Conservation (phyloP, 2,888 invertebrate species). For the Sminthurinus aureus region DNA sequence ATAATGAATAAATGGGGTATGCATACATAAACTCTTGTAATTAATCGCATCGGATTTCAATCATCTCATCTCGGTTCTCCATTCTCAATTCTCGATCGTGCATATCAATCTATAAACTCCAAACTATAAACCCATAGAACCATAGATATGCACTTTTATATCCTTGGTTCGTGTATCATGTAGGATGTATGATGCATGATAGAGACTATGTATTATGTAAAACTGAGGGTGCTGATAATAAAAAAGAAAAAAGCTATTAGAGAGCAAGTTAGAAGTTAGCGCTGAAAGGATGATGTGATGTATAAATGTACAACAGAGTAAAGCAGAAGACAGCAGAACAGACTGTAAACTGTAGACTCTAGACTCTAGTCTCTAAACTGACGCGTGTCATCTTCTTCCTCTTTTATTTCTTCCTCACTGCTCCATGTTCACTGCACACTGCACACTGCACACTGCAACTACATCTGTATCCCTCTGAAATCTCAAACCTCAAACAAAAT, state of each 20-base stretch:
- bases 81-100: neutral
- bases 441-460: too few species aligned
- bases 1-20: too few species aligned
- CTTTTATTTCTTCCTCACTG: too few species aligned
- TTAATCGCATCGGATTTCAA: neutral
- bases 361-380: too few species aligned
- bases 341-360: too few species aligned
- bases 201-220: too few species aligned
- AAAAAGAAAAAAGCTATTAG: too few species aligned
- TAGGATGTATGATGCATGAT: neutral
- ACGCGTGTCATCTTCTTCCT: constrained; percentile 26
- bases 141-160: neutral
- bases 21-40: neutral
- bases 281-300: constrained; percentile 32
- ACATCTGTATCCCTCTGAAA: too few species aligned
- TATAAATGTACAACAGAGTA: neutral
- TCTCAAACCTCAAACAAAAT: neutral
- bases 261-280: neutral
- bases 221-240: too few species aligned
- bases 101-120: neutral
- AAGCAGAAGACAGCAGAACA: too few species aligned
- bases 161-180: neutral
- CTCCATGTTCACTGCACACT: too few species aligned
- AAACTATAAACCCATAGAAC: neutral
- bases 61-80: neutral